A percentile compares a stretch with the other conserved stretches of the same genome.
These are phyloP conservation scores for Neoscelio sp. DNA, from an alignment of 2,888 invertebrate genomes.

Conservation along the genomic window DNA sequence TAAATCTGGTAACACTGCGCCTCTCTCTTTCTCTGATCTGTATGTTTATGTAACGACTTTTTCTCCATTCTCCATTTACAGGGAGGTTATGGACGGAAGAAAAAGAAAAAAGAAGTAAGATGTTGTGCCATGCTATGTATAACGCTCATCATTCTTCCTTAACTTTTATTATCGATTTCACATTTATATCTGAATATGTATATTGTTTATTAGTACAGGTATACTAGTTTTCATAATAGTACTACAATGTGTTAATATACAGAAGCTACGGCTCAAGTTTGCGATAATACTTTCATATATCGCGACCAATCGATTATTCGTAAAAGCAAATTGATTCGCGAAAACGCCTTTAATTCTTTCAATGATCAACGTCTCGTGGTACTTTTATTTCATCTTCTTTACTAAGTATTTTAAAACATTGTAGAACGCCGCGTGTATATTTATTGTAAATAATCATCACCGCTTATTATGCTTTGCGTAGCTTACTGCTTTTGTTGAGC, in stretches of 20 bases:
- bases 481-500: constrained; percentile 67
- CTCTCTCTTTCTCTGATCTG: constrained; percentile 76
- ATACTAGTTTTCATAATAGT: constrained; percentile 54
- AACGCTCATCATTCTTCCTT: constrained; percentile 74
- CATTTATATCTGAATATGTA: constrained; percentile 62
- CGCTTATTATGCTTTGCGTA: constrained; percentile 62
- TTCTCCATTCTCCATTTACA: constrained; percentile 86
- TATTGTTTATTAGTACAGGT: constrained; percentile 62
- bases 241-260: constrained; percentile 61
- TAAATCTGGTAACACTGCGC: constrained; percentile 69
- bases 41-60: constrained; percentile 83
- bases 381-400: not conserved
- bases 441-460: constrained; percentile 59
- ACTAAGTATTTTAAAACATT: constrained; percentile 53
- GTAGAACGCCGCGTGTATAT: constrained; percentile 49
- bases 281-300: too few relatives aligned
- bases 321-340: constrained; percentile 37
- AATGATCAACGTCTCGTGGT: not conserved
- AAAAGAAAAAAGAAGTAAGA: constrained; percentile 99
- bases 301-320: constrained; percentile 44
- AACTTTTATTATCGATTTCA: constrained; percentile 68
- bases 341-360: too few relatives aligned
- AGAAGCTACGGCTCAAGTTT: constrained; percentile 5
- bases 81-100: constrained; percentile 97
- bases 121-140: constrained; percentile 83